Conservation (phyloP, 2,888 invertebrate species). For the Tiphia femorata region DNA sequence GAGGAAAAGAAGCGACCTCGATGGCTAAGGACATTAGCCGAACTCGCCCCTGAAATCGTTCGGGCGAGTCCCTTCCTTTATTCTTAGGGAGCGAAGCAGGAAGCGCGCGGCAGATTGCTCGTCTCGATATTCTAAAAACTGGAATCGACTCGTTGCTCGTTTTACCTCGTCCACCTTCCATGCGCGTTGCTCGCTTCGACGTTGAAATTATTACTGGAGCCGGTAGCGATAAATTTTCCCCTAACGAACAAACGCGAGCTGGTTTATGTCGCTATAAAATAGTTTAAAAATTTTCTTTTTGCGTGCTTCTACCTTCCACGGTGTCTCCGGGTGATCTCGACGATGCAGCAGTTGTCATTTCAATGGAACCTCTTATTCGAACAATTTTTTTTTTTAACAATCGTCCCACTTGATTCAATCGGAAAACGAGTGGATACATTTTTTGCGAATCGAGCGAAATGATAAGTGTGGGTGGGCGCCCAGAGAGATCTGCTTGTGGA, state of each 20-base stretch:
- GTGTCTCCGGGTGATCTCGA: neutral
- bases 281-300: too few relatives aligned
- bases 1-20: slow-evolving; percentile 36
- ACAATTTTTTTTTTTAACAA: too few relatives aligned
- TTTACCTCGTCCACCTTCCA: neutral
- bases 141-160: neutral
- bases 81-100: neutral
- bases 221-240: too few relatives aligned
- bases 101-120: slow-evolving; percentile 9
- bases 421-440: too few relatives aligned
- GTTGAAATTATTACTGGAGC: too few relatives aligned
- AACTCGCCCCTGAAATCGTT: slow-evolving; percentile 47
- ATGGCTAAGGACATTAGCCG: slow-evolving; percentile 54
- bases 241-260: too few relatives aligned
- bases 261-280: too few relatives aligned
- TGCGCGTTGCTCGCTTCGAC: neutral
- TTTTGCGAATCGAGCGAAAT: too few relatives aligned
- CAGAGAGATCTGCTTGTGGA: too few relatives aligned
- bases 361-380: neutral
- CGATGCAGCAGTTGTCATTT: neutral
- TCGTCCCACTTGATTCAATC: too few relatives aligned
- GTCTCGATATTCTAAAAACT: neutral
- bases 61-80: slow-evolving; percentile 35
- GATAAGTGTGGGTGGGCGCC: too few relatives aligned
- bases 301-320: neutral